Evolutionary conservation across 2,113 vertebrate species (phyloP).

Genomic region (Fukomys damarensis): DNA sequence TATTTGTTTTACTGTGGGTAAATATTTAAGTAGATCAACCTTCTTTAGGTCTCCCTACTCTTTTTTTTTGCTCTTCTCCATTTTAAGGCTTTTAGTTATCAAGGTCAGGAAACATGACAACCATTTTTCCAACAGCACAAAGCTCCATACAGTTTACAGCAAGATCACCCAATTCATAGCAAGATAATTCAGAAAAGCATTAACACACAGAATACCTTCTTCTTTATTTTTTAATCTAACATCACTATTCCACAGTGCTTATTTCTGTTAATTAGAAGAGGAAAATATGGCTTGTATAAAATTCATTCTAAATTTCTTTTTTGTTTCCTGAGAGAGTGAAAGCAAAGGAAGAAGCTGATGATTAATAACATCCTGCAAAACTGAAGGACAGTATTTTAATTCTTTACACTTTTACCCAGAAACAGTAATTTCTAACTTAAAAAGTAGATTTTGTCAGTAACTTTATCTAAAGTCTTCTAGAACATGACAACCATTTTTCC

Average conservation of each 20-base stretch:
- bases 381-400: neutral
- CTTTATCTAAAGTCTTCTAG: conserved; percentile 47
- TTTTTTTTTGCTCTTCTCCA: neutral
- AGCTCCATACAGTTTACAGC: neutral
- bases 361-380: neutral
- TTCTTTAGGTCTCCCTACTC: neutral
- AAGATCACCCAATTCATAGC: neutral
- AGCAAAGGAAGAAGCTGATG: neutral
- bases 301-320: neutral
- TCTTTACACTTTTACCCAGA: neutral
- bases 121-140: accelerated
- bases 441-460: neutral
- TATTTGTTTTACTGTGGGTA: neutral
- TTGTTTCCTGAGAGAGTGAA: neutral
- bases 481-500: neutral
- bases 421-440: neutral
- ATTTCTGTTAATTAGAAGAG: neutral
- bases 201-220: neutral
- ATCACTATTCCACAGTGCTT: neutral
- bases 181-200: neutral
- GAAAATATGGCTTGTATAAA: neutral
- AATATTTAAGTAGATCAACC: neutral
- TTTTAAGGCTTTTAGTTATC: neutral
- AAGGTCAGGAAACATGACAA: neutral
- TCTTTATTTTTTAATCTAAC: neutral